A percentile compares a stretch with the other conserved stretches of the same genome.
Conservation (phyloP, 2,113 vertebrate species). For the Vanacampus margaritifer region DNA sequence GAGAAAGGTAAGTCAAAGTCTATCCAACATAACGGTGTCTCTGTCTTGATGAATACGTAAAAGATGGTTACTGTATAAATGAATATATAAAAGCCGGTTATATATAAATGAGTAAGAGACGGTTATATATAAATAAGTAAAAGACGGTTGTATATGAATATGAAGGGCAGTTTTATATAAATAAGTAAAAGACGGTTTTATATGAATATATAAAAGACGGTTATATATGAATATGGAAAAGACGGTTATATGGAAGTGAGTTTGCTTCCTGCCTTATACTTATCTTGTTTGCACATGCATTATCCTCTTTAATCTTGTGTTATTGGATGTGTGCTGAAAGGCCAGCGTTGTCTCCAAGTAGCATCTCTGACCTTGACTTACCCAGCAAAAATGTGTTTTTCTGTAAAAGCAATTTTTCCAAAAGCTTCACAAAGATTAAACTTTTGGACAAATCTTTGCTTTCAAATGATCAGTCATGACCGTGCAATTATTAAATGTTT, state of each 20-base stretch:
- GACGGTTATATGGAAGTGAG: conserved; percentile 1
- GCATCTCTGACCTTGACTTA: conserved; percentile 4
- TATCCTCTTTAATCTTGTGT: conserved; percentile 37
- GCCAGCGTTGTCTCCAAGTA: conserved; percentile 14
- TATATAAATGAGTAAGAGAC: too few relatives aligned
- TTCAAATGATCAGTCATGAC: neutral
- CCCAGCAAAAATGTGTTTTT: neutral
- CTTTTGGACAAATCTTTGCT: neutral
- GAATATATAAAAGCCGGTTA: too few relatives aligned
- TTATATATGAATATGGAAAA: neutral
- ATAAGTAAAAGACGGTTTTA: conserved; percentile 3
- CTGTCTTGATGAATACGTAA: neutral
- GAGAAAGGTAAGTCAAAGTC: conserved; percentile 44
- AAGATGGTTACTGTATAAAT: too few relatives aligned
- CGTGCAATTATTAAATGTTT: conserved; percentile 1
- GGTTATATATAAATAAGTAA: too few relatives aligned
- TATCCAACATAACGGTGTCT: neutral
- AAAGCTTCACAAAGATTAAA: conserved; percentile 3
- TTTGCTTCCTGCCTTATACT: conserved; percentile 16
- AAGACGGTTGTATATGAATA: too few relatives aligned
- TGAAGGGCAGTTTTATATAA: too few relatives aligned
- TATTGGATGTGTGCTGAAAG: conserved; percentile 29
- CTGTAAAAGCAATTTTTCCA: conserved; percentile 2
- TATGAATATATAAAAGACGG: too few relatives aligned
- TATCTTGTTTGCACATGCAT: conserved; percentile 22